phyloP scores from a whole-genome alignment of 2,888 invertebrate genomes.

The Agriopis aurantiaria region DNA sequence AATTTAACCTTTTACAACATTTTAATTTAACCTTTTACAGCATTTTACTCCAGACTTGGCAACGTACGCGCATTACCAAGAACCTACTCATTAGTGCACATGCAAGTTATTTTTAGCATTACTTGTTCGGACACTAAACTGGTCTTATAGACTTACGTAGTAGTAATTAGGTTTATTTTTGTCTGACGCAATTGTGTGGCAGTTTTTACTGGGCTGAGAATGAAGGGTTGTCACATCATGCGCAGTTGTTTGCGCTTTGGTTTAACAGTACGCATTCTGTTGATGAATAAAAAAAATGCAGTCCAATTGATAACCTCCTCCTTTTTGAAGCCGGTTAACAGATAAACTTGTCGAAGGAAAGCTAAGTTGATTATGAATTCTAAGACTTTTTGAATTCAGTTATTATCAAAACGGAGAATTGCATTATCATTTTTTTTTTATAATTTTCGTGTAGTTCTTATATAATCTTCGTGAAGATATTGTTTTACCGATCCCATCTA shows the following conservation, averaged over 20 bases:
- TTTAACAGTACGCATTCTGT: too few relatives aligned
- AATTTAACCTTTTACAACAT: conserved; percentile 2
- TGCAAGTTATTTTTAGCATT: conserved; percentile 57
- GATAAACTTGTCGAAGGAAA: too few relatives aligned
- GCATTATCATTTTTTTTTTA: too few relatives aligned
- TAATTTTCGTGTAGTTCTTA: too few relatives aligned
- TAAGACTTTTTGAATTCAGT: too few relatives aligned
- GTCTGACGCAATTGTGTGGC: conserved; percentile 19
- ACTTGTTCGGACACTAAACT: conserved; percentile 33
- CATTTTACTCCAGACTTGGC: conserved; percentile 10
- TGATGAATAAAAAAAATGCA: too few relatives aligned
- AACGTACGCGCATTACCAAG: conserved; percentile 47
- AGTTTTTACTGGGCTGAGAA: background rate
- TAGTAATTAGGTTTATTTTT: conserved; percentile 41
- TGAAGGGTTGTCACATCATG: background rate
- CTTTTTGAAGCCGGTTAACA: too few relatives aligned
- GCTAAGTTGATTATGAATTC: too few relatives aligned
- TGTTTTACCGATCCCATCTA: too few relatives aligned
- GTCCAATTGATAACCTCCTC: too few relatives aligned
- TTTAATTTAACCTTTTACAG: conserved; percentile 6
- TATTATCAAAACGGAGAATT: too few relatives aligned
- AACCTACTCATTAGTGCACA: conserved; percentile 60
- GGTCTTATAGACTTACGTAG: conserved; percentile 19
- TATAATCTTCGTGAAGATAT: too few relatives aligned
- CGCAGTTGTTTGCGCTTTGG: background rate